phyloP scores from a whole-genome alignment of 2,888 invertebrate species.

The Neoaliturus tenellus region DNA sequence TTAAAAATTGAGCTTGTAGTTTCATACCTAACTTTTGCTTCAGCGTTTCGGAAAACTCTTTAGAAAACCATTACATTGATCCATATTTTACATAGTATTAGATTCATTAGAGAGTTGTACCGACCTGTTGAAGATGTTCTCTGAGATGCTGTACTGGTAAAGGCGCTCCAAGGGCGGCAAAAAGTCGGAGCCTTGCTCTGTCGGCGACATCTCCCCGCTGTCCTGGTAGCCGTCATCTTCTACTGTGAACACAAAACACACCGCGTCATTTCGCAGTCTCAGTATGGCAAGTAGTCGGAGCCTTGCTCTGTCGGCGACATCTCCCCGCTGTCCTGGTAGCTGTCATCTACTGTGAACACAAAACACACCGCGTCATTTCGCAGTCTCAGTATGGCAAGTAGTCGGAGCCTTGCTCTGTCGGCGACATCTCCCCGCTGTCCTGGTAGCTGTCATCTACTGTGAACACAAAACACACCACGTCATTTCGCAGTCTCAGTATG shows the following conservation, averaged over 20 bases:
- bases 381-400: neutral
- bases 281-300: neutral
- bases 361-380: neutral
- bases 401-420: constrained; percentile 22
- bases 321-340: constrained; percentile 13
- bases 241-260: constrained; percentile 1
- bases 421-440: constrained; percentile 4
- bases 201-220: constrained; percentile 5
- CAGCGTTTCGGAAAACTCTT: too few species aligned
- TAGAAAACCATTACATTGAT: too few species aligned
- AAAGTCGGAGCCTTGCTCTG: constrained; percentile 22
- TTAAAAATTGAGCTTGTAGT: too few species aligned
- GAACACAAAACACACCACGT: neutral
- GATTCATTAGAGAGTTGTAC: too few species aligned
- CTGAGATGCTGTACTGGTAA: constrained; percentile 14
- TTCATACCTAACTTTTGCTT: too few species aligned
- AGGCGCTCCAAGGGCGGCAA: constrained; percentile 12
- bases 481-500: neutral
- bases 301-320: constrained; percentile 28
- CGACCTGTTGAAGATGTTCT: constrained; percentile 44
- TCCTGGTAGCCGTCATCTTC: constrained; percentile 35
- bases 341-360: constrained; percentile 34
- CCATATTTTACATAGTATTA: too few species aligned
- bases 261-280: neutral
- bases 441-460: constrained; percentile 35